These are phyloP conservation scores for Oreotragus oreotragus DNA, from an alignment of 2,113 vertebrate species.

Conservation along the genomic window DNA sequence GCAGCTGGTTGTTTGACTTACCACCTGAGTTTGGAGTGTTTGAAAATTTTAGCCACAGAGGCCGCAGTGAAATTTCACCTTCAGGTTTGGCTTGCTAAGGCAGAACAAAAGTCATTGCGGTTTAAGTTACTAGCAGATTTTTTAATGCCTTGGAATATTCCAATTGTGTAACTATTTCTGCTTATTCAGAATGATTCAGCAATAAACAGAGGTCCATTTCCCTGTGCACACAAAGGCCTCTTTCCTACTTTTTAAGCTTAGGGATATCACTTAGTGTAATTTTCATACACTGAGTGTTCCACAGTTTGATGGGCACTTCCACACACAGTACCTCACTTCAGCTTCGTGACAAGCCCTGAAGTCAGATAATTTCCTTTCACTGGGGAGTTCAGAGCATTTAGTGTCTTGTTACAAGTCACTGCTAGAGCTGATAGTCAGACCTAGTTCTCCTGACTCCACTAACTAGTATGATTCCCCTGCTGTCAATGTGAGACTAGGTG, in stretches of 20 bases:
- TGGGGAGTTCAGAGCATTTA: not conserved
- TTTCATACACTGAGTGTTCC: not conserved
- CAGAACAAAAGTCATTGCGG: not conserved
- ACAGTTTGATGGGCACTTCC: not conserved
- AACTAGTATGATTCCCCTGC: no score
- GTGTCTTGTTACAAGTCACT: not conserved
- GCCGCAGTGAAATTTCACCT: not conserved
- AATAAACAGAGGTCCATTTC: not conserved
- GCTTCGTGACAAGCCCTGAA: not conserved
- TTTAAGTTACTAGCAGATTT: not conserved
- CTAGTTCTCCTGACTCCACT: not conserved
- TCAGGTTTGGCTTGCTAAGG: not conserved
- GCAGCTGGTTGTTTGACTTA: not conserved
- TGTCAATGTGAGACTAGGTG: not conserved
- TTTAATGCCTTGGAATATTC: not conserved
- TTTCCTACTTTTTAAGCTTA: not conserved
- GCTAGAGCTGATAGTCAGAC: not conserved
- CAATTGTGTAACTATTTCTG: not conserved
- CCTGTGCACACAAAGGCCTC: not conserved
- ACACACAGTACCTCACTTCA: not conserved
- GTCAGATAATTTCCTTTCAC: not conserved
- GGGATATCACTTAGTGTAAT: not conserved
- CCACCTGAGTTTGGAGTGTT: not conserved
- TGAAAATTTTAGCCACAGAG: not conserved
- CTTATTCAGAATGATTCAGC: not conserved